Conservation (phyloP, 2,888 invertebrate genomes). For the Proisotoma minuta region DNA sequence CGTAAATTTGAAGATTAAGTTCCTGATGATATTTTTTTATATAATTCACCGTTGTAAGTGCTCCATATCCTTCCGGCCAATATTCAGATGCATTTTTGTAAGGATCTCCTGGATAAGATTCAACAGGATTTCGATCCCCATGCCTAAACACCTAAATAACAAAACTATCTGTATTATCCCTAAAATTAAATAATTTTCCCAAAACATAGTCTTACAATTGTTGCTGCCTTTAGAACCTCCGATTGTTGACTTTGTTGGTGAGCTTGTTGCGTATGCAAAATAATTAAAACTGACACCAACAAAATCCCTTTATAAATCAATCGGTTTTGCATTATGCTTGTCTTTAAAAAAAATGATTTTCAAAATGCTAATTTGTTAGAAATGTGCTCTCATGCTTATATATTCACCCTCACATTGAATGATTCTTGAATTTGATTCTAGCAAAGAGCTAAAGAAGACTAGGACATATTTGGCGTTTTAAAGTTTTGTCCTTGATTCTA, state of each 20-base stretch:
- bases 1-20: neutral
- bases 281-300: no score
- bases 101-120: constrained; percentile 1
- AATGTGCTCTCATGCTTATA: no score
- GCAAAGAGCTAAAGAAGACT: no score
- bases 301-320: no score
- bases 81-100: neutral
- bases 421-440: no score
- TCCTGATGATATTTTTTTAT: neutral
- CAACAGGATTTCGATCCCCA: neutral
- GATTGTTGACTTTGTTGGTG: neutral
- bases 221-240: neutral
- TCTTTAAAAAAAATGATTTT: no score
- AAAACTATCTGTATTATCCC: neutral
- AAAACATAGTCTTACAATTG: neutral
- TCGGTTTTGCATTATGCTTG: no score
- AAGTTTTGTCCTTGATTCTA: no score
- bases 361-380: no score
- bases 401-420: no score
- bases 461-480: no score
- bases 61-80: constrained; percentile 3
- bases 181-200: neutral
- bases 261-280: no score
- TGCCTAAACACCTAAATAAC: neutral
- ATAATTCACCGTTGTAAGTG: neutral